A percentile compares a stretch with the other conserved stretches of the same genome.
Evolutionary conservation across 1,140 invertebrate genomes (phyloP).

Genomic region (Tetraneura akinire): DNA sequence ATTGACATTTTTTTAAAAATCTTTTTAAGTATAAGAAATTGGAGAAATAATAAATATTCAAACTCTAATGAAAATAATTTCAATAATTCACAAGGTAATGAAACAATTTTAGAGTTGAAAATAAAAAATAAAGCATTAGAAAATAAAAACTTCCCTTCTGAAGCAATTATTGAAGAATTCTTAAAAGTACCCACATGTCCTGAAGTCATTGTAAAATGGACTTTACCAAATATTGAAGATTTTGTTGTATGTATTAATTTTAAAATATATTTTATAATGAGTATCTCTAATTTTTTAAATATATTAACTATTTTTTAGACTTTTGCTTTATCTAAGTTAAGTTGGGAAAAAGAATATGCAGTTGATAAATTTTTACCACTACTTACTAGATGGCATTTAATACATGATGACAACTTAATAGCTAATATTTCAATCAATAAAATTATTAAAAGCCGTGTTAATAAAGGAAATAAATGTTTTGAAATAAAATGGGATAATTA

Average conservation of each 20-base stretch:
- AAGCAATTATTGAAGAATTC: constrained; percentile 76
- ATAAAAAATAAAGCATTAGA: constrained; percentile 71
- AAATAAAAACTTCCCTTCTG: constrained; percentile 70
- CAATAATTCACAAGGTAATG: constrained; percentile 18
- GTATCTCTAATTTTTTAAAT: background rate
- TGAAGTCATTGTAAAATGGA: constrained; percentile 27
- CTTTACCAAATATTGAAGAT: constrained; percentile 26
- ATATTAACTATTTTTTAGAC: constrained; percentile 60
- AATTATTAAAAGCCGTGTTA: constrained; percentile 54
- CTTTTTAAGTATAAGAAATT: constrained; percentile 51
- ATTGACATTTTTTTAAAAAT: background rate
- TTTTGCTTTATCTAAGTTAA: constrained; percentile 67
- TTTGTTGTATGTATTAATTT: constrained; percentile 29
- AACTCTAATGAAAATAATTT: constrained; percentile 63
- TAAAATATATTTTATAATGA: background rate
- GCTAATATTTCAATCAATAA: constrained; percentile 51
- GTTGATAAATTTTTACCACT: constrained; percentile 78
- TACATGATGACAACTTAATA: constrained; percentile 56
- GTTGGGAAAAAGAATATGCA: constrained; percentile 76
- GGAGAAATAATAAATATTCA: constrained; percentile 64
- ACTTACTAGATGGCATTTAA: constrained; percentile 71
- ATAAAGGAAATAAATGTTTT: constrained; percentile 55
- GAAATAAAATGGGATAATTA: constrained; percentile 59
- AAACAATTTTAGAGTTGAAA: constrained; percentile 66
- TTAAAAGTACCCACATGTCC: constrained; percentile 58